Conservation (phyloP, 1,140 invertebrate species). For the Panagrolaimus sp. region DNA sequence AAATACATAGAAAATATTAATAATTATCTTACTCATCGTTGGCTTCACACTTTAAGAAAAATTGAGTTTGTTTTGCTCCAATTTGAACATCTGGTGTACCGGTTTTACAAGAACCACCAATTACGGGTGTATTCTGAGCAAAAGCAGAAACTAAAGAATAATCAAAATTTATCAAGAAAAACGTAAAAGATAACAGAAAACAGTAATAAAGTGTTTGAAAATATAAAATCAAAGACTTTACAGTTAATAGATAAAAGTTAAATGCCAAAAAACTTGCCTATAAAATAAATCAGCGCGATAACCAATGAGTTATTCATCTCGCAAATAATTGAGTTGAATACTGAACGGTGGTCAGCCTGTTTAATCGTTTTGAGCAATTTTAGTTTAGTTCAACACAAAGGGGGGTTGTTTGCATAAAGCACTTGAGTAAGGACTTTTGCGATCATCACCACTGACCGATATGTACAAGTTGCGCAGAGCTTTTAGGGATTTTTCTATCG, state of each 20-base stretch:
- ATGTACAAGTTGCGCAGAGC: slow-evolving; percentile 8
- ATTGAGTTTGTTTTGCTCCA: slow-evolving; percentile 57
- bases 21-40: slow-evolving; percentile 18
- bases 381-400: slow-evolving; percentile 3
- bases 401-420: slow-evolving; percentile 1
- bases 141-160: slow-evolving; percentile 15
- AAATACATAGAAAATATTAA: not conserved
- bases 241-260: not conserved
- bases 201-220: not conserved
- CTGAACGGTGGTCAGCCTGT: slow-evolving; percentile 8
- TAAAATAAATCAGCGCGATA: not conserved
- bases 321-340: not conserved
- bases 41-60: slow-evolving; percentile 55
- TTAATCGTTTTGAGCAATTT: slow-evolving; percentile 13
- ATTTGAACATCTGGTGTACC: slow-evolving; percentile 54
- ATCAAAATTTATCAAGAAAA: no score
- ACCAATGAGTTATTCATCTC: slow-evolving; percentile 14
- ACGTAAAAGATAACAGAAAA: not conserved
- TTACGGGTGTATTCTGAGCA: slow-evolving; percentile 48
- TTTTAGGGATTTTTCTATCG: slow-evolving; percentile 9
- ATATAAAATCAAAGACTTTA: slow-evolving; percentile 1
- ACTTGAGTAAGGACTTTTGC: slow-evolving; percentile 1
- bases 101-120: slow-evolving; percentile 51
- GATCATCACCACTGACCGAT: not conserved
- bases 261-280: slow-evolving; percentile 14